Evolutionary conservation across 1,140 invertebrate genomes (phyloP).

Genomic region (Melipona quadrifasciata): DNA sequence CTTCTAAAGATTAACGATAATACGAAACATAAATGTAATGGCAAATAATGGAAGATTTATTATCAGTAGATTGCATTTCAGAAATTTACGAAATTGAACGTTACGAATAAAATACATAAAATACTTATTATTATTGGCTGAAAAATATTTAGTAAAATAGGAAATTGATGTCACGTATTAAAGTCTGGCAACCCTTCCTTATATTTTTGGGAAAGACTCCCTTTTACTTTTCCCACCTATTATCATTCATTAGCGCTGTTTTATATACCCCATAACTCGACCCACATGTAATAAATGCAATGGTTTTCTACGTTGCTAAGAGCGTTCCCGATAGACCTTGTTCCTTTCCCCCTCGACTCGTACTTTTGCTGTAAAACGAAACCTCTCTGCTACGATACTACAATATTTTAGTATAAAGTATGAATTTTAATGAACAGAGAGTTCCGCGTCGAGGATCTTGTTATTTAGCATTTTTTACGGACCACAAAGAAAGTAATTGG

Average conservation of each 20-base stretch:
- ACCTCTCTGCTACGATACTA: neutral
- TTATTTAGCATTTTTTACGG: neutral
- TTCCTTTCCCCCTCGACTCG: neutral
- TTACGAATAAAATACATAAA: too few species aligned
- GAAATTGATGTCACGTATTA: neutral
- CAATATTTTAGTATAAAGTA: neutral
- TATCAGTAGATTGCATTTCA: neutral
- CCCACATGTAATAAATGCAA: neutral
- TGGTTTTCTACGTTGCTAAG: neutral
- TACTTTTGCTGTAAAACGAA: neutral
- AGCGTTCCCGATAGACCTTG: neutral
- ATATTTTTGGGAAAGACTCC: neutral
- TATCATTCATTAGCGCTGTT: neutral
- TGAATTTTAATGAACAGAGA: neutral
- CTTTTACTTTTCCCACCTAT: neutral
- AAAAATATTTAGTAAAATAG: neutral
- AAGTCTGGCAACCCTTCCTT: neutral
- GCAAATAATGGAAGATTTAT: neutral
- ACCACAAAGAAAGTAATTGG: neutral
- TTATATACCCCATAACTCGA: neutral
- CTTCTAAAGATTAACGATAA: neutral
- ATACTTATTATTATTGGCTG: too few species aligned
- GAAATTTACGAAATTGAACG: too few species aligned
- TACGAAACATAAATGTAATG: neutral
- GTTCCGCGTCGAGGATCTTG: neutral